Conservation (phyloP, 35 echinoderm and acorn worm genomes). For the Stichopus chloronotus region DNA sequence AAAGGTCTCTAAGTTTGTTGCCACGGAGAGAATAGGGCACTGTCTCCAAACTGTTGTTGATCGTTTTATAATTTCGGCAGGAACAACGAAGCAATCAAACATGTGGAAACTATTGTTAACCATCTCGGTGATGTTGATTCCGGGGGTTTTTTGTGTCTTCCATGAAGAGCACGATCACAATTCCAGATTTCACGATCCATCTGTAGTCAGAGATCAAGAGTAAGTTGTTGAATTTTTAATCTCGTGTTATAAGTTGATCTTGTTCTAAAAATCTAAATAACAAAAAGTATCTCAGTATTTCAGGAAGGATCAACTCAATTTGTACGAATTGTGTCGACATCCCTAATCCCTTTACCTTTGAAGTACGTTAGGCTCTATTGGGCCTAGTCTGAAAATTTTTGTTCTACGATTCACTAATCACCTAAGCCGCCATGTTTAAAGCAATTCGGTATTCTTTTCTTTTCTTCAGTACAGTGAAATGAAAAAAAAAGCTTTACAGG, state of each 20-base stretch:
- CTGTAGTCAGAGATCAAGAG: constrained; percentile 84
- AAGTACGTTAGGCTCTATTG: neutral
- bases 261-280: neutral
- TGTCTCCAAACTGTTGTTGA: too few relatives aligned
- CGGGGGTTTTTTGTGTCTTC: constrained; percentile 22
- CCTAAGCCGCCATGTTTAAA: too few relatives aligned
- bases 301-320: neutral
- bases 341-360: neutral
- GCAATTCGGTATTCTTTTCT: too few relatives aligned
- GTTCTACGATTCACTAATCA: neutral
- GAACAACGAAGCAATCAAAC: neutral
- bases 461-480: too few relatives aligned
- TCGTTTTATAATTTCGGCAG: neutral
- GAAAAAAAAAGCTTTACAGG: too few relatives aligned
- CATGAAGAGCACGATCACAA: constrained; percentile 59
- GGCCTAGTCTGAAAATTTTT: neutral
- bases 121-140: neutral
- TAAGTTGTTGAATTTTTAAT: constrained; percentile 41
- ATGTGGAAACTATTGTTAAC: neutral
- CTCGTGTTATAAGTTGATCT: neutral
- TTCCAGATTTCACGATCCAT: constrained; percentile 82
- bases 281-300: neutral
- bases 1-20: too few relatives aligned
- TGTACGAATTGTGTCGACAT: neutral
- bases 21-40: too few relatives aligned